A percentile compares a stretch with the other conserved stretches of the same genome.
These are phyloP conservation scores for Propithecus coquereli DNA, from an alignment of 2,113 vertebrate genomes.

Conservation along the genomic window DNA sequence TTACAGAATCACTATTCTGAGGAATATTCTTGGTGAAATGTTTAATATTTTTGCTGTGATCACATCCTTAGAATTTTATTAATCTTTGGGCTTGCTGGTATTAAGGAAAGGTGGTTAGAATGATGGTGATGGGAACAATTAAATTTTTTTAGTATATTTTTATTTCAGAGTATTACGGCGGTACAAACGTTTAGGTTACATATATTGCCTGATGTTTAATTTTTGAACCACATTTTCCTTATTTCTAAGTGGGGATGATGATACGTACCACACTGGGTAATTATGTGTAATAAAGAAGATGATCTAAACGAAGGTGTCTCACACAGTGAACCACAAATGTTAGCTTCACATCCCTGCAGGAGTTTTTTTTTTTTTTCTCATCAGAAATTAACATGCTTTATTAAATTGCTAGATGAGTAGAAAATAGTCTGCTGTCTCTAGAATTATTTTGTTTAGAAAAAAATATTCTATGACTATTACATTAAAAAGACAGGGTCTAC, in stretches of 20 bases:
- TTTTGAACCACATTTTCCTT: neutral
- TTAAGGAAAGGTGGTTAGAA: too few species aligned
- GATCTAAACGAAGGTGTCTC: neutral
- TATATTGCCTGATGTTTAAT: neutral
- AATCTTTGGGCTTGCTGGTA: too few species aligned
- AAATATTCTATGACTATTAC: conserved; percentile 84
- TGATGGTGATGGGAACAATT: too few species aligned
- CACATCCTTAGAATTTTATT: too few species aligned
- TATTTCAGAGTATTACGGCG: too few species aligned
- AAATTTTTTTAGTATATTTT: too few species aligned
- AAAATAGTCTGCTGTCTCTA: conserved; percentile 78
- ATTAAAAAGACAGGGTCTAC: conserved; percentile 85
- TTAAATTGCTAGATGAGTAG: conserved; percentile 77
- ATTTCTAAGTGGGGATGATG: neutral
- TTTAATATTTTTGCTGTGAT: neutral
- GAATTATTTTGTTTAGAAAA: conserved; percentile 78
- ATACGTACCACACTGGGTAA: neutral
- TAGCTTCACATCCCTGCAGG: neutral
- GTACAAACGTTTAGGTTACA: too few species aligned
- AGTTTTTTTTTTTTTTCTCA: conserved; percentile 69
- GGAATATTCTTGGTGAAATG: neutral
- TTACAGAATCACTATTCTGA: neutral
- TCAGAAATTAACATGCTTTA: conserved; percentile 81
- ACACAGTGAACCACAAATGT: neutral
- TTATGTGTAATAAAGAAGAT: neutral